phyloP scores from a whole-genome alignment of 2,113 vertebrate species.

The Petaurus breviceps region DNA sequence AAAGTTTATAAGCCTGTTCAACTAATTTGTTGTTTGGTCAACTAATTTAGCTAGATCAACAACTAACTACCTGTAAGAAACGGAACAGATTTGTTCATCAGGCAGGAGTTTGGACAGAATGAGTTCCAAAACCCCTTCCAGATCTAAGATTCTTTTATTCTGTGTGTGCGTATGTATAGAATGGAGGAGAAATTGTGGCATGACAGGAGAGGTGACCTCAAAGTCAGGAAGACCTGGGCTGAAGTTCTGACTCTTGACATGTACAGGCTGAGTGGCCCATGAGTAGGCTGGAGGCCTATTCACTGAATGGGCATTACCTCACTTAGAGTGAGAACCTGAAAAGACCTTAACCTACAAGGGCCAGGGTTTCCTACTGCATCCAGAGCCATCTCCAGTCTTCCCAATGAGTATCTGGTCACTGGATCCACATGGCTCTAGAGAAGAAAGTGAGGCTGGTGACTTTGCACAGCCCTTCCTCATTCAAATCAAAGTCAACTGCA shows the following conservation, averaged over 20 bases:
- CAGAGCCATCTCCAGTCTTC: no score
- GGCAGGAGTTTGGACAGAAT: background rate
- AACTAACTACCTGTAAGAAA: background rate
- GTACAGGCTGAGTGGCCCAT: background rate
- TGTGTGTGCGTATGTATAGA: background rate
- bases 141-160: background rate
- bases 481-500: no score
- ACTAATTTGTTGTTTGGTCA: background rate
- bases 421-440: no score
- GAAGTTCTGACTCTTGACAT: background rate
- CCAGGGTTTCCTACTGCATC: no score
- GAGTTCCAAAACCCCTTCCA: background rate
- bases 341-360: no score
- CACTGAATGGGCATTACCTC: no score
- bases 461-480: no score
- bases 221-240: background rate
- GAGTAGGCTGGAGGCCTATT: background rate
- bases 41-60: background rate
- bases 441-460: no score
- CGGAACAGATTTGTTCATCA: background rate
- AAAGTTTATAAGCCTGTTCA: no score
- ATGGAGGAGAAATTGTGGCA: background rate
- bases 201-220: background rate
- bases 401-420: no score
- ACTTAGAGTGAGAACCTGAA: no score